Evolutionary conservation across 2,797 vertebrate species (phyloP), one percentile per base, ranked within the genome.

Genomic region (Notolepis coatsorum): DNA sequence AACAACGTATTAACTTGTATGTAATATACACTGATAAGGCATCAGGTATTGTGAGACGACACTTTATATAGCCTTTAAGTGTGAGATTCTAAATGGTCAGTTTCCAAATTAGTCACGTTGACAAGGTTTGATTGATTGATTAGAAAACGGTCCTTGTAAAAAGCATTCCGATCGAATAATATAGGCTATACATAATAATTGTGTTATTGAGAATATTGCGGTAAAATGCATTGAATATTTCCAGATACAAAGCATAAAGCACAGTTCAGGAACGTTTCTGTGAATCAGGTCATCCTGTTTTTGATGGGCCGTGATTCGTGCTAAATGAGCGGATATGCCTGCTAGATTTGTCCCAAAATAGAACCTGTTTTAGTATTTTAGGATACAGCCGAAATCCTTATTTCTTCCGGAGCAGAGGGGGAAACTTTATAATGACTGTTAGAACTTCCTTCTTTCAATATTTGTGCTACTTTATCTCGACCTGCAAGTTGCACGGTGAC

Each of bases 381-480:
- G 94, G 97, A 95, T 94, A 92, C 95, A 94, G 93, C 95, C 93
- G 93, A 96, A 96, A 95, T 96, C 93, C 94, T 95, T 96, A 95
- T 97, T 98, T 99, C 96, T 98, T 98, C 96, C 95, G 95, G 95
- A 91, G 95, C 92, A 89, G 91, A 89, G 90, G 90, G 79, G 81
- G 77, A 71, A 65, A 89, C 91, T 95, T 94, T 93, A 96, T 97
- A 97, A 96, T 95, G 94, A 96, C 94, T 91, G 90, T 82, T 93
- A 96, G 94, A 94, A 94, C 95, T 98, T 99, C 97, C 97, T 93
- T 93, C 89, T 95, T 94, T 94, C 94, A 95, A 96, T 97, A 98
- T 97, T 97, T 97, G 95, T 96, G 94, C 94, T 94, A 96, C 94
- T 98, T 99, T 98, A 98, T 99, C 97, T 97, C 94, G 89, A 91